phyloP scores from a whole-genome alignment of 2,888 invertebrate genomes.

The Camponotus fellah region DNA sequence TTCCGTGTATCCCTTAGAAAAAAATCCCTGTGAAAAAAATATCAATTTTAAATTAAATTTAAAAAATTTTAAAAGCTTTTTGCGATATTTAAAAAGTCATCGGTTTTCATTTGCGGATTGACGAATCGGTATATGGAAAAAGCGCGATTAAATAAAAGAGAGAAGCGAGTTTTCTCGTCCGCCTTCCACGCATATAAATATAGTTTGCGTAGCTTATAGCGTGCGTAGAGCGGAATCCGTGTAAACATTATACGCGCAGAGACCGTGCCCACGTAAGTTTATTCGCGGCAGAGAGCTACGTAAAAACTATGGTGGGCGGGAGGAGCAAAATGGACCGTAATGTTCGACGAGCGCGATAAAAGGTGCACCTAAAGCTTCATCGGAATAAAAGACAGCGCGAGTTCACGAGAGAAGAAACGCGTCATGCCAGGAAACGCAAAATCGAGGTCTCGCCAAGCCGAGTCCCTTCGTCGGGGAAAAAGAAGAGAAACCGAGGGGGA shows the following conservation, averaged over 20 bases:
- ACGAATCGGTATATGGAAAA: background rate
- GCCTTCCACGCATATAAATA: constrained; percentile 5
- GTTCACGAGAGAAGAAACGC: background rate
- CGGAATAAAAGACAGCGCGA: constrained; percentile 30
- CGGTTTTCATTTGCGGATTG: background rate
- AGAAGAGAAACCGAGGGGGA: constrained; percentile 5
- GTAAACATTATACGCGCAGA: constrained; percentile 33
- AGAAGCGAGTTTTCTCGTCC: constrained; percentile 5
- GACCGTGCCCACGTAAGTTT: constrained; percentile 11
- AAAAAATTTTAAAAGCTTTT: background rate
- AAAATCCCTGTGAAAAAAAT: background rate
- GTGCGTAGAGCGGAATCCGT: constrained; percentile 4
- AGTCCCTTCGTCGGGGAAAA: background rate
- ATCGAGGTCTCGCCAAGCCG: constrained; percentile 1
- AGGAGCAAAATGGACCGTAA: constrained; percentile 21
- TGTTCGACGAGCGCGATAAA: constrained; percentile 28
- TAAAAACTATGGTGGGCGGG: background rate
- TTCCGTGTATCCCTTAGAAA: too few species aligned
- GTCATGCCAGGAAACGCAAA: constrained; percentile 28
- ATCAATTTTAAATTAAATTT: background rate
- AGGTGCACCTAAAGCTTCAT: constrained; percentile 33
- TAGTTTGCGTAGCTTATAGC: constrained; percentile 31
- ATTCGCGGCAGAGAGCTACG: constrained; percentile 4
- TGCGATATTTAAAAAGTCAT: background rate
- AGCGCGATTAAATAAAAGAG: background rate